Base-by-base conservation (phyloP, 1,140 invertebrate species). In the Eufriesea mexicana region DNA sequence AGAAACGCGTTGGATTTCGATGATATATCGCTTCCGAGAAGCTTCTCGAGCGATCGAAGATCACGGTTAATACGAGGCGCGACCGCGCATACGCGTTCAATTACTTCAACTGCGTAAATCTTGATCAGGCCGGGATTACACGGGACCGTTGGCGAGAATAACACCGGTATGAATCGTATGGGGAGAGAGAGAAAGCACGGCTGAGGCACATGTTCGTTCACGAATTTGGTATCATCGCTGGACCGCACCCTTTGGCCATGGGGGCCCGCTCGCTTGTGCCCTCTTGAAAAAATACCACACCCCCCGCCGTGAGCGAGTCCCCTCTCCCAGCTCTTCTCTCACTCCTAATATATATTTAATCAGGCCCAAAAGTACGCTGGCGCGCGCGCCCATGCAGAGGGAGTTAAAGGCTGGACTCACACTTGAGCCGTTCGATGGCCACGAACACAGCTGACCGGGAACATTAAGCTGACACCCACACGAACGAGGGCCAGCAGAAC, bases 341-440 rank as follows among this genome's bases (percentile, higher is more conserved):
- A 78, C 88, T 91, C 75, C 90, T 93, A 93, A 93, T 93, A 93
- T 93, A 93, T 92, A 93, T 92, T 93, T 92, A 93, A 93, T 93
- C 92, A 93, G 91, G 89, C 86, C 79, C 90, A 89, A 91, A 90
- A 91, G 90, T 90, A 86, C 89, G 86, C 84, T 83, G 84, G 78
- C 76, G 83, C 79, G 78, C 85, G 84, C 71, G 66, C 51, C 55
- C 55, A 75, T 55, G 51, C 59, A 42, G 23, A 71, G 47, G 66
- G 83, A 86, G 77, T 85, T 87, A 89, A 85, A 91, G 87, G 78
- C 80, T 66, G 85, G 78, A 79, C 88, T 86, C 86, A 77, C 82
- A 88, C 88, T 82, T 62, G 62, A 86, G 61, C 59, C 84, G 77
- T 79, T 73, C 80, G 80, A 87, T 74, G 85, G 72, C 84, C 79